These are phyloP conservation scores for Varanus salvator DNA, from an alignment of 2,113 vertebrate species.

Conservation along the genomic window DNA sequence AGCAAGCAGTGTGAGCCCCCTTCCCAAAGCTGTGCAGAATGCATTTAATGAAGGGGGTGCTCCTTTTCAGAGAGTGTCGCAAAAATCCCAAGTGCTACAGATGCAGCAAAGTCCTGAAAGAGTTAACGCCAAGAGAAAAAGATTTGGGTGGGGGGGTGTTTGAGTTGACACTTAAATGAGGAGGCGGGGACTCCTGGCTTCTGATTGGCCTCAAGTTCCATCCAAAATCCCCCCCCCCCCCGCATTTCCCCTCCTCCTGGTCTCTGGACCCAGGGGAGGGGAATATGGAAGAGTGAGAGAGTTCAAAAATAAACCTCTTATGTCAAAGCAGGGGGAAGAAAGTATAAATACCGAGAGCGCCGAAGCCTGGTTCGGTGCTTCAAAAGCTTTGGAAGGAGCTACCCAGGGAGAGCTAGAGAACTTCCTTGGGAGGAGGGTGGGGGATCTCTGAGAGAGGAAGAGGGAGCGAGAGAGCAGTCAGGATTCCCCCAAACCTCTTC, in stretches of 20 bases:
- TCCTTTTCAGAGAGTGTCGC: background rate
- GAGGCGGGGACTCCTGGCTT: slow-evolving; percentile 75
- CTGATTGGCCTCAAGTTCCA: slow-evolving; percentile 85
- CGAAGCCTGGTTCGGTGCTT: slow-evolving; percentile 74
- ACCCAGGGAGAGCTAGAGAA: background rate
- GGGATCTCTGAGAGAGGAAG: background rate
- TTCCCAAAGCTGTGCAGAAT: background rate
- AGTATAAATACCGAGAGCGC: slow-evolving; percentile 89
- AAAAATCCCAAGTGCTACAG: background rate
- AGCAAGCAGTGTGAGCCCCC: background rate
- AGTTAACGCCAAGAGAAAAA: slow-evolving; percentile 61
- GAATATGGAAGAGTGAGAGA: slow-evolving; percentile 84
- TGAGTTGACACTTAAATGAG: slow-evolving; percentile 74
- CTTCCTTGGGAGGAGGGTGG: background rate
- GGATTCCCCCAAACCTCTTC: background rate
- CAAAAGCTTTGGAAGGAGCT: slow-evolving; percentile 56
- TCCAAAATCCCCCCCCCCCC: slow-evolving; percentile 52
- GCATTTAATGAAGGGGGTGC: too few species aligned
- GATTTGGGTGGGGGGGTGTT: slow-evolving; percentile 19
- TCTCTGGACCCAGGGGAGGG: slow-evolving; percentile 85
- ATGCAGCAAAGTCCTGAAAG: slow-evolving; percentile 35
- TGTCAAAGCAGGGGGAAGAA: slow-evolving; percentile 85
- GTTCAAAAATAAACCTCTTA: slow-evolving; percentile 93
- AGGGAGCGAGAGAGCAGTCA: background rate
- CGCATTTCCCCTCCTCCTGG: slow-evolving; percentile 54